A percentile compares a stretch with the other conserved stretches of the same genome.
These are phyloP conservation scores for Agonopterix alstromeriana DNA, from an alignment of 2,888 invertebrate species.

Conservation along the genomic window DNA sequence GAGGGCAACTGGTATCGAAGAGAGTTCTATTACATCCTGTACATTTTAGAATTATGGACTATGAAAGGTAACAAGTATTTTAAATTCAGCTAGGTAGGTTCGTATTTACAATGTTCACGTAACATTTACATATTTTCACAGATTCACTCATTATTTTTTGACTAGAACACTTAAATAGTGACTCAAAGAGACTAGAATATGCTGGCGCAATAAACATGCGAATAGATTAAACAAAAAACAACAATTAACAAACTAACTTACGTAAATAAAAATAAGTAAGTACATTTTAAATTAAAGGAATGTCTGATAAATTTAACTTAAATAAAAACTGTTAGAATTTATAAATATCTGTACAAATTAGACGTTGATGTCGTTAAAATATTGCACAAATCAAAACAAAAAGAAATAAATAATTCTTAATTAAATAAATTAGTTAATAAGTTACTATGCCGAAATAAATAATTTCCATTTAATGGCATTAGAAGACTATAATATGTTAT, in stretches of 20 bases:
- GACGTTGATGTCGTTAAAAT: slow-evolving; percentile 19
- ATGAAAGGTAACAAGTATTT: slow-evolving; percentile 26
- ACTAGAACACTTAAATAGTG: slow-evolving; percentile 35
- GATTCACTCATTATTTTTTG: slow-evolving; percentile 4
- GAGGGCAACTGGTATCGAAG: no score
- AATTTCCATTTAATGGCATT: slow-evolving; percentile 33
- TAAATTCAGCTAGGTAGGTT: slow-evolving; percentile 28
- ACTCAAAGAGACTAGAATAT: slow-evolving; percentile 41
- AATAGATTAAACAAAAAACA: slow-evolving; percentile 39
- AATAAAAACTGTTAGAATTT: neutral
- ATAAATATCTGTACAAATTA: slow-evolving; percentile 18
- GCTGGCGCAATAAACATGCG: slow-evolving; percentile 30
- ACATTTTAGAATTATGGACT: slow-evolving; percentile 16
- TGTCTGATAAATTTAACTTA: slow-evolving; percentile 25
- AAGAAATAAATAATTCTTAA: slow-evolving; percentile 4
- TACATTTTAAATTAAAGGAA: slow-evolving; percentile 31
- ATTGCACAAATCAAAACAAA: slow-evolving; percentile 10
- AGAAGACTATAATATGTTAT: slow-evolving; percentile 17
- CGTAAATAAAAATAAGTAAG: no score
- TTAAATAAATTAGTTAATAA: slow-evolving; percentile 22
- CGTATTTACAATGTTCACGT: slow-evolving; percentile 10
- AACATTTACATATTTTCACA: neutral
- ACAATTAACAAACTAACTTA: slow-evolving; percentile 34
- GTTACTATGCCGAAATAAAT: slow-evolving; percentile 13
- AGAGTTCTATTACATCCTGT: no score